These are phyloP conservation scores for Pontoporia blainvillei DNA, from an alignment of 2,113 vertebrate species.

Conservation along the genomic window DNA sequence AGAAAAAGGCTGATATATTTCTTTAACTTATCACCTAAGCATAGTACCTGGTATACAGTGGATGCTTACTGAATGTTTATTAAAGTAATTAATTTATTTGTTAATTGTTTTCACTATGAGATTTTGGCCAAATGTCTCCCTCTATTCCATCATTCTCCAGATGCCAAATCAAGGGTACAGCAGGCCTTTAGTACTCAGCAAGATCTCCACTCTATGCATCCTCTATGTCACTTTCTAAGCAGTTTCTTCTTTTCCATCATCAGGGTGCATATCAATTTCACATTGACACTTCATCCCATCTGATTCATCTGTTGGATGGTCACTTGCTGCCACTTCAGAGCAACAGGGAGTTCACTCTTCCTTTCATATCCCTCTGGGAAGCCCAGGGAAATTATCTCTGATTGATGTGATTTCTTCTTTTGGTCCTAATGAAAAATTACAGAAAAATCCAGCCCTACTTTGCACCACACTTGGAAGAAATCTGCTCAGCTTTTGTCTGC, in stretches of 20 bases:
- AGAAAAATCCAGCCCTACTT: slow-evolving; percentile 42
- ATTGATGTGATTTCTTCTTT: slow-evolving; percentile 63
- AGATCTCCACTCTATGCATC: not conserved
- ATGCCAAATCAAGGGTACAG: not conserved
- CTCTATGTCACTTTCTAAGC: not conserved
- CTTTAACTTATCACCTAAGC: not conserved
- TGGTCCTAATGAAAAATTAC: slow-evolving; percentile 63
- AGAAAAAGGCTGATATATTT: not conserved
- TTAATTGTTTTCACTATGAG: not conserved
- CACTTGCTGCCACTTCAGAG: slow-evolving; percentile 49
- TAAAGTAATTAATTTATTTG: not conserved
- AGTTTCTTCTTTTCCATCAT: not conserved
- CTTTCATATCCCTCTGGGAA: slow-evolving; percentile 45
- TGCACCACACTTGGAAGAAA: slow-evolving; percentile 37
- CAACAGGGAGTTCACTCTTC: slow-evolving; percentile 49
- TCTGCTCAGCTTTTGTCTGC: slow-evolving; percentile 48
- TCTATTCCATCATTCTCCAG: not conserved
- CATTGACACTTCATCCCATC: slow-evolving; percentile 62
- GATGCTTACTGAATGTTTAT: not conserved
- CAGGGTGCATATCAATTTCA: slow-evolving; percentile 51
- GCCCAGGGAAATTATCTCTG: slow-evolving; percentile 58
- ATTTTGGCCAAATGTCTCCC: not conserved
- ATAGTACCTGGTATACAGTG: not conserved
- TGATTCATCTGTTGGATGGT: slow-evolving; percentile 55
- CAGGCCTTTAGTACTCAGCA: not conserved